Percentiles rank a stretch among this genome's conserved stretches.
phyloP scores from a whole-genome alignment of 2,797 vertebrate genomes.

The Centroberyx gerrardi region DNA sequence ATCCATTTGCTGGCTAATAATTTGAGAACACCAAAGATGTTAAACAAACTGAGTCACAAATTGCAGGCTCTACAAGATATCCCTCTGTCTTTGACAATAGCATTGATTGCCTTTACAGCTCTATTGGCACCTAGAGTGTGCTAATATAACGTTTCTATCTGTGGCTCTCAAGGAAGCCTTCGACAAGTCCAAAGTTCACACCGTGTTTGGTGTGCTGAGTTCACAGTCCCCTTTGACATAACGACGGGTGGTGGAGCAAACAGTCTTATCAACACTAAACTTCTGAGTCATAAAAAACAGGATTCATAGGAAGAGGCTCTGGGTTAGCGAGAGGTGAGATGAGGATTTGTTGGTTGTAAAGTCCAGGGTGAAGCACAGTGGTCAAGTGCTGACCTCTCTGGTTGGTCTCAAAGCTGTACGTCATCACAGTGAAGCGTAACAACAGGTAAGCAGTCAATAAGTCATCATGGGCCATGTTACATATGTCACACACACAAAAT shows the following conservation, averaged over 20 bases:
- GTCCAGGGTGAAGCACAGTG: constrained; percentile 1
- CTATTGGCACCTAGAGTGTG: constrained; percentile 31
- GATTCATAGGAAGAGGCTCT: constrained; percentile 36
- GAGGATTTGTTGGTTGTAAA: constrained; percentile 42
- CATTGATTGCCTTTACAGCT: constrained; percentile 36
- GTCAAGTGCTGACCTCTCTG: constrained; percentile 22
- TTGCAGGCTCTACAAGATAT: not conserved
- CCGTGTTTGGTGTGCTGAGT: constrained; percentile 46
- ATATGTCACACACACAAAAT: not conserved
- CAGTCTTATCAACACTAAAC: constrained; percentile 36
- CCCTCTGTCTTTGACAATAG: constrained; percentile 21
- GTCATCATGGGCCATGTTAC: constrained; percentile 7
- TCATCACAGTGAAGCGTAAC: constrained; percentile 28
- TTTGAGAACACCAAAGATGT: not conserved
- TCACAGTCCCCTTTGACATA: constrained; percentile 28
- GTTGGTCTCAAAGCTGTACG: constrained; percentile 19
- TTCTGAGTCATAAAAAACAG: constrained; percentile 47
- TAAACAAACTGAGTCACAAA: constrained; percentile 2
- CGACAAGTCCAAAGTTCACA: constrained; percentile 58
- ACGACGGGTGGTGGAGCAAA: constrained; percentile 31
- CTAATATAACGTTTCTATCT: constrained; percentile 45
- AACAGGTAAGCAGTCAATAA: constrained; percentile 8
- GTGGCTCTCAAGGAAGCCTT: constrained; percentile 48
- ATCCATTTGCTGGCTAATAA: not conserved
- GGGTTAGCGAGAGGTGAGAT: constrained; percentile 26